Evolutionary conservation across 2,888 invertebrate species (phyloP).

Genomic region (Melanostoma scalare): DNA sequence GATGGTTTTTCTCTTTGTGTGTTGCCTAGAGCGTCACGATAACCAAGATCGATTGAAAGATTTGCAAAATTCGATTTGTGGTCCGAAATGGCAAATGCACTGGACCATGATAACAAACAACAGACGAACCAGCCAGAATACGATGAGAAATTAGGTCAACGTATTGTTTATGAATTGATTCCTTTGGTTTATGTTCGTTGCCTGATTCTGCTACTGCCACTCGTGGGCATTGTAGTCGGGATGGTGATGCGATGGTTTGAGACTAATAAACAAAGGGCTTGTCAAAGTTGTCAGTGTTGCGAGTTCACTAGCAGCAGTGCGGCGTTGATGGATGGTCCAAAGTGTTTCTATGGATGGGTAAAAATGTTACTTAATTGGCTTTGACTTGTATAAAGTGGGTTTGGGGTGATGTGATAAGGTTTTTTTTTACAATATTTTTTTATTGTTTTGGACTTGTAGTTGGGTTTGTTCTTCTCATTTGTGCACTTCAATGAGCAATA

Average conservation of each 20-base stretch:
- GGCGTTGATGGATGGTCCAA: slow-evolving; percentile 49
- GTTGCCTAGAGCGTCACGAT: slow-evolving; percentile 32
- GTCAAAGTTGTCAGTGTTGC: slow-evolving; percentile 50
- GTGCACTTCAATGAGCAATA: slow-evolving; percentile 49
- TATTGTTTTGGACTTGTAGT: background rate
- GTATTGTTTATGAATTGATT: slow-evolving; percentile 58
- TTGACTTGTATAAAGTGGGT: slow-evolving; percentile 1
- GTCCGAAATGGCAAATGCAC: slow-evolving; percentile 57
- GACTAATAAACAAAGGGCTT: slow-evolving; percentile 38
- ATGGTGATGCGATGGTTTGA: background rate
- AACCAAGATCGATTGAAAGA: slow-evolving; percentile 61
- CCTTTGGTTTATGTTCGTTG: slow-evolving; percentile 33
- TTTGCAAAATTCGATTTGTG: slow-evolving; percentile 68
- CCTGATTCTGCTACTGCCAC: slow-evolving; percentile 2
- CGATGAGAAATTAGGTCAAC: slow-evolving; percentile 52
- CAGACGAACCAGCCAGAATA: slow-evolving; percentile 1
- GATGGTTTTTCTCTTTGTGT: background rate
- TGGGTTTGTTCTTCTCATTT: slow-evolving; percentile 41
- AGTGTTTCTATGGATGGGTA: slow-evolving; percentile 25
- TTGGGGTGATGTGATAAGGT: slow-evolving; percentile 45
- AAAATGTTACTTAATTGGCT: slow-evolving; percentile 43
- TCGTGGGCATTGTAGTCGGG: background rate
- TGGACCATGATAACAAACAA: slow-evolving; percentile 40
- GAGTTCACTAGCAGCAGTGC: slow-evolving; percentile 3
- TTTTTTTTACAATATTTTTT: slow-evolving; percentile 9